Conservation (phyloP, 2,888 invertebrate genomes). For the Apomyelois bistriatella region DNA sequence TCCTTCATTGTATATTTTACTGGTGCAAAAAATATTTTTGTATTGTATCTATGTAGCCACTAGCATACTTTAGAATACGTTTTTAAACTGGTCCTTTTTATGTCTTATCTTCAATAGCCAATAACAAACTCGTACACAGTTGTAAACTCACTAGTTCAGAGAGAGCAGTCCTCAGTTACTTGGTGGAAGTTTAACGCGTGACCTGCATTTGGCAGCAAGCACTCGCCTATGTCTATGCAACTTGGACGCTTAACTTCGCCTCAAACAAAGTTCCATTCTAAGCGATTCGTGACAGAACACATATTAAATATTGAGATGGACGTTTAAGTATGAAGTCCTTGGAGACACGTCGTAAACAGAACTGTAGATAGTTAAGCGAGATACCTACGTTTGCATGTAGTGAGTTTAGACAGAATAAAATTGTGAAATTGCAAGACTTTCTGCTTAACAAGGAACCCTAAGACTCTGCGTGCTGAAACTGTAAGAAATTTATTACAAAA, state of each 20-base stretch:
- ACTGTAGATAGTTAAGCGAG: too few species aligned
- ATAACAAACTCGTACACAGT: conserved; percentile 1
- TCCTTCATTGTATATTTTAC: too few species aligned
- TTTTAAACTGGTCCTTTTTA: too few species aligned
- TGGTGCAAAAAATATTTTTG: too few species aligned
- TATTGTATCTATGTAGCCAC: too few species aligned
- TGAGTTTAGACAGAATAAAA: too few species aligned
- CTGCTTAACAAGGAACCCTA: too few species aligned
- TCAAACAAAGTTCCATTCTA: conserved; percentile 23
- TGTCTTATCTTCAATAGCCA: not conserved
- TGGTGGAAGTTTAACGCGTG: conserved; percentile 26
- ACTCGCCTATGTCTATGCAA: conserved; percentile 13
- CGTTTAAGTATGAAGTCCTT: not conserved
- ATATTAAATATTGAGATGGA: not conserved
- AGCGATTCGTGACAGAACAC: not conserved
- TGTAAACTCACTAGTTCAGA: conserved; percentile 14
- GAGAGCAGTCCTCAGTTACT: conserved; percentile 19
- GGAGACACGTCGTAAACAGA: not conserved
- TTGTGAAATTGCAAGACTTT: too few species aligned
- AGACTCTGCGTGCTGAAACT: too few species aligned
- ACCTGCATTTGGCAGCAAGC: conserved; percentile 23
- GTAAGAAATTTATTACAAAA: too few species aligned
- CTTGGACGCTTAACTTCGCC: conserved; percentile 15
- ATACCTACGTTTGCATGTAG: too few species aligned
- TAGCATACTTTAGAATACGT: too few species aligned